phyloP scores from a whole-genome alignment of 2,113 vertebrate genomes.

The Varanus salvator region DNA sequence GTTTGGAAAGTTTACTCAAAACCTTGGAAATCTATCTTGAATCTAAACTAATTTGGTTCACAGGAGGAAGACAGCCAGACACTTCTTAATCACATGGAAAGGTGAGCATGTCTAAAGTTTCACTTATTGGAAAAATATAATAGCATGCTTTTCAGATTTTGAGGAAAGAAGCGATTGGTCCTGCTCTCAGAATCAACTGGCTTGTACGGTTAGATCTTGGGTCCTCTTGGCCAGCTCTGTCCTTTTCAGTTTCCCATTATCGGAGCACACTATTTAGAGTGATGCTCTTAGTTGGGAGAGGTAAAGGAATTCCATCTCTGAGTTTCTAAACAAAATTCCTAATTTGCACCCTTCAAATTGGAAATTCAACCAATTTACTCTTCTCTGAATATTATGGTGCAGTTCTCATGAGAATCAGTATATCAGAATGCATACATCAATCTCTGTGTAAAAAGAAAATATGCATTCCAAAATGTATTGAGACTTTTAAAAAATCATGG shows the following conservation, averaged over 20 bases:
- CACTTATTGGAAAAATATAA: conserved; percentile 43
- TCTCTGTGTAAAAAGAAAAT: not conserved
- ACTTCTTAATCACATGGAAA: conserved; percentile 44
- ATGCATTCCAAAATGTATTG: too few species aligned
- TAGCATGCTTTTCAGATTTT: conserved; percentile 19
- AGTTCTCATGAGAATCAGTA: not conserved
- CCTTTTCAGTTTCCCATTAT: not conserved
- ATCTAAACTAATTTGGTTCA: conserved; percentile 48
- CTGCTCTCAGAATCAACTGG: not conserved
- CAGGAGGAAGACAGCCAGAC: conserved; percentile 32
- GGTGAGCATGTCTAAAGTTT: conserved; percentile 15
- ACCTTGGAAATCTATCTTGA: conserved; percentile 17
- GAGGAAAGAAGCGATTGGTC: not conserved
- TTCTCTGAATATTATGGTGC: not conserved
- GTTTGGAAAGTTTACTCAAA: conserved; percentile 49
- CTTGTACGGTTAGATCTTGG: not conserved
- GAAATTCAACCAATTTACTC: not conserved
- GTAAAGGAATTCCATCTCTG: not conserved
- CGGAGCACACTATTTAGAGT: not conserved
- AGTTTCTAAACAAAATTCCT: not conserved
- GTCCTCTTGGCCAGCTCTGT: not conserved
- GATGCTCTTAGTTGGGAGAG: not conserved
- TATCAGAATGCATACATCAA: not conserved
- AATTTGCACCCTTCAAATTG: too few species aligned
- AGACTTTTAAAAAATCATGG: not conserved